Base-by-base conservation (phyloP, 1,140 invertebrate species). In the Steinernema feltiae region DNA sequence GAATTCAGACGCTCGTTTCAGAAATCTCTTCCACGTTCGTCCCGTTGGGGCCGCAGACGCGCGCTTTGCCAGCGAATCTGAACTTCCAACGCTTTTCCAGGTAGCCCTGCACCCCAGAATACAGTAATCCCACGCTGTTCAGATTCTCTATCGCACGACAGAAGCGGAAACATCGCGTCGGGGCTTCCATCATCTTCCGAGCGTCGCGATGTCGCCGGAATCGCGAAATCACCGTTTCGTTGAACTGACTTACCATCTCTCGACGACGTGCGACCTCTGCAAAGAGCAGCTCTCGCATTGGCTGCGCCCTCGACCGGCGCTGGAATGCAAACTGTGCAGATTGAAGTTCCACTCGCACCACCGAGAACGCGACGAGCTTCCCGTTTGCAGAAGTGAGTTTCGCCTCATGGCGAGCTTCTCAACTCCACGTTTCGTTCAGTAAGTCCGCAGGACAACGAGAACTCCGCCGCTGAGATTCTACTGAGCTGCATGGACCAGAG, bases 11-110 rank as follows among this genome's bases (percentile, higher is more conserved):
- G 17, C 17, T 30, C 31, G 2, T 80, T 79, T 63, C 78, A 95
- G 94, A 87, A 98, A 98, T 91, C 92, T 99, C 83, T 98, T 97
- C 89, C 96, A 98, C 89, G 96, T 98, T 76, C 91, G 96, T 82
- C 93, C 94, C 76, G 96, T 98, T 71, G 98, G 95, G 73, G 95
- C 98, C 89, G 95, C 95, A 83, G 96, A 99, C 90, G 95, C 98
- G 78, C 96, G 97, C 86, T 91, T 95, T 87, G 96, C 94, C 73
- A 94, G 97, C 90, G 93, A 94, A 87, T 95, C 95, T 91, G 95
- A 98, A 90, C 96, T 98, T 88, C 96, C 96, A 83, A 92, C 94
- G 87, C 98, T 99, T 71, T 84, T 86, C 12, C 75, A 91, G 90
- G 89, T 96, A 24, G 24, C 15, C 53, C 15, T 27, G 7, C 15